Evolutionary conservation across 2,888 invertebrate species (phyloP).

Genomic region (Clusia tigrina): DNA sequence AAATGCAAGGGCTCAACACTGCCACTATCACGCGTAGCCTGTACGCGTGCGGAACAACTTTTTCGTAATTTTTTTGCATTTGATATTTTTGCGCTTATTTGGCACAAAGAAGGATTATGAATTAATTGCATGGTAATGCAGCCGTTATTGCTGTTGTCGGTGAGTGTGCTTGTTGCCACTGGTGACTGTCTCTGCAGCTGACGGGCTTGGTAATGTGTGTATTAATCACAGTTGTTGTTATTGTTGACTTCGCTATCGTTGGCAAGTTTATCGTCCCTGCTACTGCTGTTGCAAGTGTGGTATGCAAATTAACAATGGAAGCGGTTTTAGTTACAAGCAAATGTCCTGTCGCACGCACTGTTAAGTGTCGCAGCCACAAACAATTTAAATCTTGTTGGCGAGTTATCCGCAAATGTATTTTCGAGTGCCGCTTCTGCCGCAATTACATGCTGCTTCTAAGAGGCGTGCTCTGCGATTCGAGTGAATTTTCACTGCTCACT

Average conservation of each 20-base stretch:
- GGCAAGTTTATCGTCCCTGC: not conserved
- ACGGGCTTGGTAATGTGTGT: too few species aligned
- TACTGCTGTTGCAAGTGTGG: not conserved
- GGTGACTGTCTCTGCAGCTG: not conserved
- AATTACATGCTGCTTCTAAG: not conserved
- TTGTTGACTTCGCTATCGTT: not conserved
- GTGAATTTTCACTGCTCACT: not conserved
- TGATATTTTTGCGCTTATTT: not conserved
- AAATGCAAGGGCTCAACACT: not conserved
- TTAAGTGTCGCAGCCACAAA: not conserved
- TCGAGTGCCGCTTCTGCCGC: not conserved
- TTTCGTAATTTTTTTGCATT: not conserved
- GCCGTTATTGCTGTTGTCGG: not conserved
- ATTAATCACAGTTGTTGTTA: not conserved
- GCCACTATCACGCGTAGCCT: not conserved
- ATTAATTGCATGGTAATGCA: not conserved
- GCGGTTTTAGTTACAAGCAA: slow-evolving; percentile 3
- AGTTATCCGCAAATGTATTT: not conserved
- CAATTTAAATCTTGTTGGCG: not conserved
- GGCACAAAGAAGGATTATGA: not conserved
- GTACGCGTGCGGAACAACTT: not conserved
- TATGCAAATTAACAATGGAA: not conserved
- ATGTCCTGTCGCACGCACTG: not conserved
- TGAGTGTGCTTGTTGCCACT: not conserved
- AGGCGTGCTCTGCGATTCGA: not conserved